Conservation (phyloP, 1,140 invertebrate genomes). For the Penaeus japonicus region DNA sequence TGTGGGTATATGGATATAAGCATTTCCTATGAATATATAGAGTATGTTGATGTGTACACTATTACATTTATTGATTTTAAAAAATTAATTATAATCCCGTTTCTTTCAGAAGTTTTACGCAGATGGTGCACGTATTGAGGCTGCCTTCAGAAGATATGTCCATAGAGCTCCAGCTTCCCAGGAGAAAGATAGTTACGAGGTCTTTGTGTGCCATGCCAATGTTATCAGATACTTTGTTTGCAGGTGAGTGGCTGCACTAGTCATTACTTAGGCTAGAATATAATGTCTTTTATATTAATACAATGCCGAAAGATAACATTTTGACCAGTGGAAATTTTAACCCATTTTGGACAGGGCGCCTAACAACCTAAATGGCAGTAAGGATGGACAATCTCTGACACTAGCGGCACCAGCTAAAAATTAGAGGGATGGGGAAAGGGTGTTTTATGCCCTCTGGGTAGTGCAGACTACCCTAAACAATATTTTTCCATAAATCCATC, state of each 20-base stretch:
- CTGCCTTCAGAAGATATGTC: conserved; percentile 93
- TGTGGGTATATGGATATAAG: background rate
- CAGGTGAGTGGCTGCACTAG: conserved; percentile 62
- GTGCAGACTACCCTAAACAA: too few relatives aligned
- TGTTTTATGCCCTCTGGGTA: too few relatives aligned
- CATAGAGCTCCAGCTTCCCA: conserved; percentile 85
- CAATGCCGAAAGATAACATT: too few relatives aligned
- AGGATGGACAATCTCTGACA: too few relatives aligned
- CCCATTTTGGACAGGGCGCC: too few relatives aligned
- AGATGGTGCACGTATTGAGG: conserved; percentile 96
- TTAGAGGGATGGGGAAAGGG: too few relatives aligned
- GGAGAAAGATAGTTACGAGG: conserved; percentile 83
- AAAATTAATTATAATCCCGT: background rate
- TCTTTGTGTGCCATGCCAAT: conserved; percentile 97
- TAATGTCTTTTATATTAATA: too few relatives aligned
- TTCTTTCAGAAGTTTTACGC: conserved; percentile 83
- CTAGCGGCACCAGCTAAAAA: too few relatives aligned
- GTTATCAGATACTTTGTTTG: conserved; percentile 98
- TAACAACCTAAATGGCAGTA: too few relatives aligned
- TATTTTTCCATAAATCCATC: too few relatives aligned
- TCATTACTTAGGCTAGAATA: conserved; percentile 56
- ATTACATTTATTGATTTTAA: background rate
- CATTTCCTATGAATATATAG: conserved; percentile 16
- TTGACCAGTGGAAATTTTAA: too few relatives aligned
- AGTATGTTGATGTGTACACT: conserved; percentile 42